Evolutionary conservation across 2,797 vertebrate genomes (phyloP).

Genomic region (Poecilia velifera): DNA sequence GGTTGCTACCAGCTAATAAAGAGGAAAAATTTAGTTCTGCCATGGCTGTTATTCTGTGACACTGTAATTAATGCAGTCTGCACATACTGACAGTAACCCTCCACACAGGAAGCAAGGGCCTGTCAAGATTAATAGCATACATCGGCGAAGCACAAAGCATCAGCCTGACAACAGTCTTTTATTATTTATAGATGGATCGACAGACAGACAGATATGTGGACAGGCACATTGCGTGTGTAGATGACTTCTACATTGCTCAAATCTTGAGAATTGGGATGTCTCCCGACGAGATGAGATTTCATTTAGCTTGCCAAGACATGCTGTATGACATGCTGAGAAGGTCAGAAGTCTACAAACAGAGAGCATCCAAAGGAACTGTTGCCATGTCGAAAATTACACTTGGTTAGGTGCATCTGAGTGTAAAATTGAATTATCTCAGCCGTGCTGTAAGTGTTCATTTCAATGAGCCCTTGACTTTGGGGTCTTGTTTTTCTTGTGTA

Average conservation of each 20-base stretch:
- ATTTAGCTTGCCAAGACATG: conserved; percentile 14
- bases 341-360: conserved; percentile 20
- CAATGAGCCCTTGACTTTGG: conserved; percentile 4
- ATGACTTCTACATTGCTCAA: conserved; percentile 3
- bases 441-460: conserved; percentile 3
- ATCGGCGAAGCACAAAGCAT: conserved; percentile 40
- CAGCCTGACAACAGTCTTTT: conserved; percentile 31
- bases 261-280: conserved; percentile 9
- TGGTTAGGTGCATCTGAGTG: background rate
- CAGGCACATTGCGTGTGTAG: background rate
- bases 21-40: conserved; percentile 9
- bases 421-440: conserved; percentile 4
- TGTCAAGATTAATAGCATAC: conserved; percentile 49
- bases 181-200: conserved; percentile 4
- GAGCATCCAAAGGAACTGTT: conserved; percentile 4
- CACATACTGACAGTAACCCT: conserved; percentile 38
- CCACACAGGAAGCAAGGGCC: conserved; percentile 26
- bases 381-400: conserved; percentile 14
- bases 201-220: background rate
- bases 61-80: conserved; percentile 49
- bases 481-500: conserved; percentile 8
- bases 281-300: conserved; percentile 8
- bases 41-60: conserved; percentile 24
- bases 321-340: conserved; percentile 7
- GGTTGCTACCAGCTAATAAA: conserved; percentile 24